Conservation (phyloP, 2,888 invertebrate species). For the Laothoe populi region DNA sequence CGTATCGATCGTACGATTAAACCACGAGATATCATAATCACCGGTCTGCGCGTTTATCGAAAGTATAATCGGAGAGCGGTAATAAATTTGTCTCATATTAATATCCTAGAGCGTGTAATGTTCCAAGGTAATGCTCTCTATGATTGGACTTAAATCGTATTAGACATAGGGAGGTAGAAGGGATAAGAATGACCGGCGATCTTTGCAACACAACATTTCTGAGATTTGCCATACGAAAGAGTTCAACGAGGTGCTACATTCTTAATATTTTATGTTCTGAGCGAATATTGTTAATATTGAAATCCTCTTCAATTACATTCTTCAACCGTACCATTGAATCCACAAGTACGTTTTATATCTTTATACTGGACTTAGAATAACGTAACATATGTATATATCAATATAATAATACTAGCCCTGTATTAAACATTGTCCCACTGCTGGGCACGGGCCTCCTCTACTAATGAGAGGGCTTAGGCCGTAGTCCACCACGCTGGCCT, state of each 20-base stretch:
- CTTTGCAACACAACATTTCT: conserved; percentile 42
- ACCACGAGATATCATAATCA: conserved; percentile 83
- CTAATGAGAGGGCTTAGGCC: too few species aligned
- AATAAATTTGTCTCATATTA: conserved; percentile 84
- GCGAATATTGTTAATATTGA: background rate
- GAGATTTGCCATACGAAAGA: conserved; percentile 67
- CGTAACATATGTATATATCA: too few species aligned
- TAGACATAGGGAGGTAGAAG: conserved; percentile 44
- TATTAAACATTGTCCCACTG: too few species aligned
- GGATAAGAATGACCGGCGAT: conserved; percentile 34
- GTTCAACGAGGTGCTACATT: conserved; percentile 65
- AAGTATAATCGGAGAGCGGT: conserved; percentile 79
- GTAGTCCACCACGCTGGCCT: too few species aligned
- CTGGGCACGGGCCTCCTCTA: too few species aligned
- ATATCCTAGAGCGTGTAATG: conserved; percentile 78
- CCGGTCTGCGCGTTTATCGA: conserved; percentile 83
- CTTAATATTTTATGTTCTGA: conserved; percentile 23
- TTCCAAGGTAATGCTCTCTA: conserved; percentile 62
- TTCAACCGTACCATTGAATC: too few species aligned
- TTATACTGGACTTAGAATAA: too few species aligned
- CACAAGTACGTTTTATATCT: too few species aligned
- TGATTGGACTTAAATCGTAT: conserved; percentile 67
- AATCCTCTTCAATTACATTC: too few species aligned
- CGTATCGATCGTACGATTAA: conserved; percentile 81
- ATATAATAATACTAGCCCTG: too few species aligned